phyloP scores from a whole-genome alignment of 2,888 invertebrate species.

The Melanophora roralis region DNA sequence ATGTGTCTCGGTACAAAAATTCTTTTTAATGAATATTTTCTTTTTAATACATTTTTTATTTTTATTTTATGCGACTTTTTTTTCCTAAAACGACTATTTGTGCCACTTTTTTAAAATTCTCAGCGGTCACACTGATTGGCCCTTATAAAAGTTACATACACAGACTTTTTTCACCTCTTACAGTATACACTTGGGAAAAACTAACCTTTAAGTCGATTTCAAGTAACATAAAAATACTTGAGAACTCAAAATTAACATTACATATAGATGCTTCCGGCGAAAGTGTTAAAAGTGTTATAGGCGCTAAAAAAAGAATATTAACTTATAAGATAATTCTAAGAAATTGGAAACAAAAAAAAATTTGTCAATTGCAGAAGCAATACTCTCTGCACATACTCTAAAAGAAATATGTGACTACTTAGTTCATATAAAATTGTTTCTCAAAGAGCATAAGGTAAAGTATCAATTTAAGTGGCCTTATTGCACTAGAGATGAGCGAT shows the following conservation, averaged over 20 bases:
- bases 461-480: background rate
- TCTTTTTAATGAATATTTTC: too few relatives aligned
- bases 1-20: too few relatives aligned
- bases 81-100: too few relatives aligned
- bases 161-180: background rate
- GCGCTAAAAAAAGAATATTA: background rate
- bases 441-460: background rate
- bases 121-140: too few relatives aligned
- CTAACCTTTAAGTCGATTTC: background rate
- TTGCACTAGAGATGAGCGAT: background rate
- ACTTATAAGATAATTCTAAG: background rate
- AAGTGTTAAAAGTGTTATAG: background rate
- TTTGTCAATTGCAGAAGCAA: slow-evolving; percentile 3
- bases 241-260: background rate
- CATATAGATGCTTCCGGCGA: background rate
- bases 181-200: background rate
- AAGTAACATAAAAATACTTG: background rate
- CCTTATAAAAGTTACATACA: slow-evolving; percentile 10
- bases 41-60: too few relatives aligned
- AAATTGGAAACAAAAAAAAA: background rate
- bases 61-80: too few relatives aligned
- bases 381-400: background rate
- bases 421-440: background rate
- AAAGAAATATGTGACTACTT: background rate
- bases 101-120: too few relatives aligned